These are phyloP conservation scores for Actias luna DNA, from an alignment of 2,888 invertebrate species.

Conservation along the genomic window DNA sequence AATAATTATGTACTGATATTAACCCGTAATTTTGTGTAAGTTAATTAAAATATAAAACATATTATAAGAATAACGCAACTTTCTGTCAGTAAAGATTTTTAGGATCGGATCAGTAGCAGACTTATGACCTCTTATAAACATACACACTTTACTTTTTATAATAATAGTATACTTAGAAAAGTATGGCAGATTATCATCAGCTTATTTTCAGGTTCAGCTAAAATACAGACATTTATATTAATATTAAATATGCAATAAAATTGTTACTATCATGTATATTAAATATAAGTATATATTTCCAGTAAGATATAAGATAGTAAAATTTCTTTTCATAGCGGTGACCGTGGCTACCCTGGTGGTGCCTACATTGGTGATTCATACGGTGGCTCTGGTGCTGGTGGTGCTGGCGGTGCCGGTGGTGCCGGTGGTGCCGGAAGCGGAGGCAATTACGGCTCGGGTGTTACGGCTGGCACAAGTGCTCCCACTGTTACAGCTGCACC, in stretches of 20 bases:
- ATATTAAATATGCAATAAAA: no score
- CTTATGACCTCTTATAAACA: no score
- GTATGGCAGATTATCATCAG: not conserved
- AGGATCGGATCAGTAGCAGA: no score
- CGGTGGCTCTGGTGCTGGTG: slow-evolving; percentile 25
- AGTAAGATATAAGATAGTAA: not conserved
- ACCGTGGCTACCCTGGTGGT: slow-evolving; percentile 25
- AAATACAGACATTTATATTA: not conserved
- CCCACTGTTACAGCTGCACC: not conserved
- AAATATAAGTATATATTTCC: not conserved
- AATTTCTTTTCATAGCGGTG: not conserved
- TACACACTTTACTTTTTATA: no score
- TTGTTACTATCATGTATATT: not conserved
- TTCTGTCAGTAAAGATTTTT: no score
- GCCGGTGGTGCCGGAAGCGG: slow-evolving; percentile 8
- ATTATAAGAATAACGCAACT: no score
- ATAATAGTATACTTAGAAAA: no score
- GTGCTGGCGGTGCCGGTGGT: slow-evolving; percentile 20
- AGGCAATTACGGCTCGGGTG: slow-evolving; percentile 13
- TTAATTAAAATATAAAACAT: no score
- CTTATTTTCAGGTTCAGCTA: not conserved
- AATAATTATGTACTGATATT: no score
- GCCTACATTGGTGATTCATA: slow-evolving; percentile 35
- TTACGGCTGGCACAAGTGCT: not conserved
- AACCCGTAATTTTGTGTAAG: no score